Evolutionary conservation across 2,888 invertebrate species (phyloP).

Genomic region (Rhabditoides inermis): DNA sequence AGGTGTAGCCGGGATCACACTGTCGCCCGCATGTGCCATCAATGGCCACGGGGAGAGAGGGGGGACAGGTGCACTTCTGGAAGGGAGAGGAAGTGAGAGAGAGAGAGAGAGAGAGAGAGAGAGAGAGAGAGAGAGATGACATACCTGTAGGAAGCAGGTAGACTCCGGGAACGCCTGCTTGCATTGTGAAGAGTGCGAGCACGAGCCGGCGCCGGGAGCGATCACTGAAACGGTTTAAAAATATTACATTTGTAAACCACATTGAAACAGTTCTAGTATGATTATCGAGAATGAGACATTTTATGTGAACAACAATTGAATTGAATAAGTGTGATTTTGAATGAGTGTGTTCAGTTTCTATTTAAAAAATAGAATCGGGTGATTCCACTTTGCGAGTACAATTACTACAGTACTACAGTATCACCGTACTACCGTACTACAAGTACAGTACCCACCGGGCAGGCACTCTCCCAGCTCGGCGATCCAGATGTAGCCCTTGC

Average conservation of each 20-base stretch:
- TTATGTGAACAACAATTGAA: no score
- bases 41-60: conserved; percentile 41
- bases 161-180: conserved; percentile 40
- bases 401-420: no score
- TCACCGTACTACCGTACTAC: no score
- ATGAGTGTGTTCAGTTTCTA: no score
- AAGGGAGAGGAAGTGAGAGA: conserved; percentile 19
- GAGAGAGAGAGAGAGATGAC: no score
- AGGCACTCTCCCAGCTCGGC: conserved; percentile 48
- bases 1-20: conserved; percentile 42
- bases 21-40: conserved; percentile 51
- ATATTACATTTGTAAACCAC: neutral
- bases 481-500: conserved; percentile 50
- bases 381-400: no score
- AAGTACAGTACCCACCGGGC: neutral
- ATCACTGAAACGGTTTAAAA: conserved; percentile 35
- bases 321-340: no score
- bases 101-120: neutral
- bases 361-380: no score
- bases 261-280: no score
- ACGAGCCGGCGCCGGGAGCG: conserved; percentile 47
- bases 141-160: conserved; percentile 24
- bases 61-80: conserved; percentile 48
- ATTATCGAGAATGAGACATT: no score
- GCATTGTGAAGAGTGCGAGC: conserved; percentile 51